These are phyloP conservation scores for Anthoscopus minutus DNA, from an alignment of 2,113 vertebrate species.

Conservation along the genomic window DNA sequence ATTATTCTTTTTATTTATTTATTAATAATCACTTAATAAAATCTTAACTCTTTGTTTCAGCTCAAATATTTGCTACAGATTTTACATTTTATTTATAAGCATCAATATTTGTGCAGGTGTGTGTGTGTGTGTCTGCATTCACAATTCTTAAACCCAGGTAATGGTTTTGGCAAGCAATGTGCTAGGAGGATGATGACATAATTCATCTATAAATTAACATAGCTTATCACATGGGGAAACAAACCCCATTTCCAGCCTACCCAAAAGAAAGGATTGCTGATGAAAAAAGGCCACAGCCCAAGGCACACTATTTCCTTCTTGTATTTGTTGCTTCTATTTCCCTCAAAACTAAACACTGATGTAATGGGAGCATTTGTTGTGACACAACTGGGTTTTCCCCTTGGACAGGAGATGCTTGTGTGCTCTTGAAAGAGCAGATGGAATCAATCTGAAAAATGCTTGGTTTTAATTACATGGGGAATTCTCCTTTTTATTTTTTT, in stretches of 20 bases:
- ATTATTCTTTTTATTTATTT: no score
- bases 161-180: neutral
- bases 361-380: neutral
- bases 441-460: conserved; percentile 13
- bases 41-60: neutral
- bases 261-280: neutral
- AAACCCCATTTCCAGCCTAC: neutral
- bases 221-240: neutral
- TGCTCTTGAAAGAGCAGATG: conserved; percentile 28
- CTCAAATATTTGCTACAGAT: neutral
- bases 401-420: neutral
- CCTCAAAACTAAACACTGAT: neutral
- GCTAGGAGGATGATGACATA: neutral
- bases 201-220: neutral
- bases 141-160: neutral
- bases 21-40: neutral
- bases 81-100: neutral
- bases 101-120: neutral
- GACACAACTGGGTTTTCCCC: neutral
- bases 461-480: neutral
- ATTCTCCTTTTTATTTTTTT: neutral
- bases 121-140: neutral
- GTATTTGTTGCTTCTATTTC: neutral
- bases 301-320: neutral
- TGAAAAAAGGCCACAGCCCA: neutral